Evolutionary conservation across 1,140 invertebrate species (phyloP), one percentile per base, ranked within the genome.

Genomic region (Delia radicum): DNA sequence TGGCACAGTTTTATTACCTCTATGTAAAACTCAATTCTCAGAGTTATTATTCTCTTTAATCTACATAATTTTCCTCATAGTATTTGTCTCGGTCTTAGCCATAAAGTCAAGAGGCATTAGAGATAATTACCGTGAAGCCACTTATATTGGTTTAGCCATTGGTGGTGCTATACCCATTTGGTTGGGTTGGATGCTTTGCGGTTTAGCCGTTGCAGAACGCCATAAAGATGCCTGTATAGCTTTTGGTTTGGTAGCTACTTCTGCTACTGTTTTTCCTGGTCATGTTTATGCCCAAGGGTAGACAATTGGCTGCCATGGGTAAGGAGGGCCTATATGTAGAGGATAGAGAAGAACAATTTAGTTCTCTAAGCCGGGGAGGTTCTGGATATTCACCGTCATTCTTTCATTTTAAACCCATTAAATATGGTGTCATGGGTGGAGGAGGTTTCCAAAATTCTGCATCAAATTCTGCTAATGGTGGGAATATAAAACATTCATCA

Each of bases 241-340:
- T 0, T 96, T 95, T 80, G 96, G 96, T 0, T 87, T 97, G 18
- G 90, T 96, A 12, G 90, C 92, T 29, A 96, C 94, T 6, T 92
- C 94, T 28, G 90, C 92, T 1, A 90, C 96, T 10, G 91, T 96
- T 12, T n/a, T 96, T 98, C 84, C 89, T 96, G 63, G 91, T 96
- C 12, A 97, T 98, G 95, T 98, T 98, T 87, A 92, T 96, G 86
- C 95, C 96, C 2, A 97, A 97, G 87, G 94, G 94, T 48, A 89
- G 96, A n/a, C 95, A 96, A 79, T 86, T 97, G 81, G 94, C 95
- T 0, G 95, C 95, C 8, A 91, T 97, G 88, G 95, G 95, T 15
- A 93, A 94, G 77, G 93, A 94, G 80, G 91, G 93, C 65, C 89
- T 94, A 31, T 93, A 93, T 83, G 88, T 93, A 26, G 93, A 94